Evolutionary conservation across 2,113 vertebrate species (phyloP).

Genomic region (Sander vitreus): DNA sequence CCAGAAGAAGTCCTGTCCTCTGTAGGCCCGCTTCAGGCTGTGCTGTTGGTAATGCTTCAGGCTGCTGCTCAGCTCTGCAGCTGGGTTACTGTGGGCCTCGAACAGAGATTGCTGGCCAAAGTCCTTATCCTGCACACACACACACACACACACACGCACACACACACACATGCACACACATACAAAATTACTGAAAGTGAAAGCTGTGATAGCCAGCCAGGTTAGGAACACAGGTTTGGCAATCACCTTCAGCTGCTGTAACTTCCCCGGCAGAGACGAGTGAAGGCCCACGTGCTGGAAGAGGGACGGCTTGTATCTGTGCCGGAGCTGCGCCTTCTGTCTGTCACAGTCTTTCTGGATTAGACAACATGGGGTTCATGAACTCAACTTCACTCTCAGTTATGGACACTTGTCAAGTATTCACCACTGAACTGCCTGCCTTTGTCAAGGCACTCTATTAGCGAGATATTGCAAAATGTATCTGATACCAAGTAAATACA

Average conservation of each 20-base stretch:
- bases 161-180: not conserved
- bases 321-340: slow-evolving; percentile 89
- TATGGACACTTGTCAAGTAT: not conserved
- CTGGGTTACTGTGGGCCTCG: slow-evolving; percentile 89
- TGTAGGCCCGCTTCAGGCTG: slow-evolving; percentile 91
- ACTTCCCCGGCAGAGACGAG: slow-evolving; percentile 93
- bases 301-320: slow-evolving; percentile 91
- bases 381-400: not conserved
- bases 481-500: too few species aligned
- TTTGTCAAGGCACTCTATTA: too few species aligned
- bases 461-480: too few species aligned
- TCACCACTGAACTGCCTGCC: not conserved
- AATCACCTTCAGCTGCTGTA: slow-evolving; percentile 92
- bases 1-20: slow-evolving; percentile 93
- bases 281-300: slow-evolving; percentile 96
- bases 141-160: not conserved
- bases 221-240: not conserved
- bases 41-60: slow-evolving; percentile 93
- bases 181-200: not conserved
- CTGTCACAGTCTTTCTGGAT: slow-evolving; percentile 89
- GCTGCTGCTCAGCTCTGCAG: slow-evolving; percentile 89
- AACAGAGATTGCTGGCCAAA: slow-evolving; percentile 90
- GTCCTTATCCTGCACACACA: slow-evolving; percentile 89
- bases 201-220: too few species aligned
- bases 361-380: not conserved